phyloP scores from a whole-genome alignment of 2,113 vertebrate species.

The Ictidomys tridecemlineatus region DNA sequence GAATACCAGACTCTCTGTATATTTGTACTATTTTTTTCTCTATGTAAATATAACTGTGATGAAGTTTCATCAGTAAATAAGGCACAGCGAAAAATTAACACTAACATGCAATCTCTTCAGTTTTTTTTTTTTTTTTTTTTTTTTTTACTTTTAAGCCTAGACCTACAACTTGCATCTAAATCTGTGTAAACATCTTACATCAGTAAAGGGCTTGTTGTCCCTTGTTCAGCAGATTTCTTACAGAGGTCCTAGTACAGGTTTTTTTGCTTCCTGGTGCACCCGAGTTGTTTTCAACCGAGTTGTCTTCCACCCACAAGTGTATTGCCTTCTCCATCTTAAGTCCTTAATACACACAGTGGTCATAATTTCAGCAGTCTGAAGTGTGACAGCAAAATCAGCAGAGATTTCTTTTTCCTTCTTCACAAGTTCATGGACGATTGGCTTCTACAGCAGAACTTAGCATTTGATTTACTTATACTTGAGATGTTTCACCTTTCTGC shows the following conservation, averaged over 20 bases:
- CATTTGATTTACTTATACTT: not conserved
- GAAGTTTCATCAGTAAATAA: not conserved
- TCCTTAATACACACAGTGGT: not conserved
- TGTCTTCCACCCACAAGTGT: not conserved
- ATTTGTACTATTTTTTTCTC: not conserved
- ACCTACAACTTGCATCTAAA: not conserved
- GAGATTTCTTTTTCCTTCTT: not conserved
- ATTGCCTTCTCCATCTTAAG: not conserved
- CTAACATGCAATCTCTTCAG: not conserved
- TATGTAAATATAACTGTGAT: accelerated
- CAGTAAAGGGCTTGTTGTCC: not conserved
- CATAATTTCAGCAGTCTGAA: not conserved
- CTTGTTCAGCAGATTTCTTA: not conserved
- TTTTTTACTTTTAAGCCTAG: not conserved
- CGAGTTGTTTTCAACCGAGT: not conserved
- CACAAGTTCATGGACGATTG: not conserved
- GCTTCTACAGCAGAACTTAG: not conserved
- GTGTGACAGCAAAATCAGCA: not conserved
- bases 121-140: not conserved
- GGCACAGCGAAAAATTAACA: not conserved
- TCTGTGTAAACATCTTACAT: not conserved
- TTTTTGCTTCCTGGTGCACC: not conserved
- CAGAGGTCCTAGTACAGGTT: not conserved
- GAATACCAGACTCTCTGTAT: not conserved
- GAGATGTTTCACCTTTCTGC: not conserved